Base-by-base conservation (phyloP, 2,888 invertebrate genomes). In the Leptinotarsa rubiginosa region DNA sequence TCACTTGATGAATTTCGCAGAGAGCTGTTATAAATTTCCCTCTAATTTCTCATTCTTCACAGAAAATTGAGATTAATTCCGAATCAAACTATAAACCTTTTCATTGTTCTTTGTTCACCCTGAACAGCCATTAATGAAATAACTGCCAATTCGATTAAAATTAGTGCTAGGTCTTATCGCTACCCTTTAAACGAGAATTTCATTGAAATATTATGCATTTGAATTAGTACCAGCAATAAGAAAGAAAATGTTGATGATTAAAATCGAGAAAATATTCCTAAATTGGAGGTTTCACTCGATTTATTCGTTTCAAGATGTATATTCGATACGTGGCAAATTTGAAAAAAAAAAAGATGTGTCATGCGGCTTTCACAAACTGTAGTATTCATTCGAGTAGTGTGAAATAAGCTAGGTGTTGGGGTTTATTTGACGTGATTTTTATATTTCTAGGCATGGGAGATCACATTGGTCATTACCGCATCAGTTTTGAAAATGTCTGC, bases 161-260 rank as follows among this genome's bases (percentile, higher is more conserved):
- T 62, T 31, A 62, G 62, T 62, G n/a, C 10, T 15, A 10, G 15
- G n/a, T 62, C n/a, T 62, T 62, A 62, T 31, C 62, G n/a, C 7
- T 62, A 18, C n/a, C 62, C 62, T 41, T 41, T n/a, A 10, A 62
- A 62, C 16, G n/a, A 10, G 25, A 10, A 62, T 31, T 62, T 31
- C n/a, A 62, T 62, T 31, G 62, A 13, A 25, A 62, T n/a, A 62
- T 62, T 62, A 31, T 62, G n/a, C 62, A 62, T 62, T 41, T 4
- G n/a, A 62, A 25, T 20, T 31, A 31, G 41, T 41, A 31, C 16
- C 62, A 18, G 62, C 18, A 16, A 18, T 4, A 15, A 22, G 56
- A 3, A 22, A 0, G 31, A 31, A 62, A 62, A 16, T n/a, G n/a
- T 41, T 16, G 10, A 62, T 62, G 7, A 62, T 62, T 62, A 31